Percentiles rank a stretch among this genome's conserved stretches.
These are phyloP conservation scores for Agrotis exclamationis DNA, from an alignment of 2,888 invertebrate species.

Conservation along the genomic window DNA sequence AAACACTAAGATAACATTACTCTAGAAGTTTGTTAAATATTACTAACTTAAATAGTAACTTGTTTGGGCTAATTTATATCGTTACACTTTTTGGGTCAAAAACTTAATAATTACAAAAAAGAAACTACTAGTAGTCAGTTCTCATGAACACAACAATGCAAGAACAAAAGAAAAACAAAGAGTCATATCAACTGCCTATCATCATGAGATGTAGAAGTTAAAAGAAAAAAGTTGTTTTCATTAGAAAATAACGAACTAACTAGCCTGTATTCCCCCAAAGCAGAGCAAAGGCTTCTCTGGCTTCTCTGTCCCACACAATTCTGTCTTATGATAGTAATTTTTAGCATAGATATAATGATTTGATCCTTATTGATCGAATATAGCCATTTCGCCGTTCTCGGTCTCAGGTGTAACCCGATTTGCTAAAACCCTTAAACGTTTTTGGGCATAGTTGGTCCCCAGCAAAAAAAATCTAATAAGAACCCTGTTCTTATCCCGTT, in stretches of 20 bases:
- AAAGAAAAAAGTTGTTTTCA: not conserved
- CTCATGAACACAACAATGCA: not conserved
- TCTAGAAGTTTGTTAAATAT: not conserved
- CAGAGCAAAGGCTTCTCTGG: not conserved
- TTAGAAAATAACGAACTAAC: slow-evolving; percentile 1
- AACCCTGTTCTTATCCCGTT: no score
- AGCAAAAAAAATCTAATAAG: no score
- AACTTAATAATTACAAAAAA: not conserved
- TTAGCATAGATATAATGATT: no score
- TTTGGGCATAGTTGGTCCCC: no score
- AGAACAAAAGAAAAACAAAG: slow-evolving; percentile 19
- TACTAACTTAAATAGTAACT: no score
- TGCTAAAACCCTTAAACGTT: no score
- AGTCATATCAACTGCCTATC: slow-evolving; percentile 18
- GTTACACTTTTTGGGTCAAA: not conserved
- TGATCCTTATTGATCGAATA: no score
- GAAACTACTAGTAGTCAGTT: slow-evolving; percentile 8
- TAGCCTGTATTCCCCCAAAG: not conserved
- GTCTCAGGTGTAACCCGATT: no score
- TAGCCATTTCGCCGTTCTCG: no score
- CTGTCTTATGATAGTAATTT: not conserved
- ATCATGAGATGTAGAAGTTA: slow-evolving; percentile 1
- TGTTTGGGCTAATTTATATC: slow-evolving; percentile 12
- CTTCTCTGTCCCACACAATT: not conserved
- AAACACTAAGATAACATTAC: not conserved